Evolutionary conservation across 2,888 invertebrate genomes (phyloP), one percentile per base, ranked within the genome.

Genomic region (Coleophora flavipennella): DNA sequence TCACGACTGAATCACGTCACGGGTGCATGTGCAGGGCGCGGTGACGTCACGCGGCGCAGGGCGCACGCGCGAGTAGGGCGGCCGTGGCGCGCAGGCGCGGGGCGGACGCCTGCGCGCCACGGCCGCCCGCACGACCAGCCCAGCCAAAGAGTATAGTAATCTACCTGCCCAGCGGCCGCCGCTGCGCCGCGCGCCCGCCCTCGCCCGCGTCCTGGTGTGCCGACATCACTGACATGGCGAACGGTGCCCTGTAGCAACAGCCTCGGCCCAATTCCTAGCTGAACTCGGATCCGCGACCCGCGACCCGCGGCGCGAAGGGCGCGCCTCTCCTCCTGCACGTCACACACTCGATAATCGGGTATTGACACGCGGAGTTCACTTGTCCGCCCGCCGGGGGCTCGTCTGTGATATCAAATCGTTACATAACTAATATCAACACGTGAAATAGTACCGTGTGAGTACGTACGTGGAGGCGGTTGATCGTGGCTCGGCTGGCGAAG

Each of bases 81-180:
- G 42, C 33, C 29, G 31, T 11, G 26, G 41, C 28, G 31, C 38
- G 37, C 9, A 33, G n/a, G 38, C 25, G 28, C 32, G 35, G 14
- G 36, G 13, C 20, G 34, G 31, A 36, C 44, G 36, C 31, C 35
- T 35, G 42, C 37, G 42, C 36, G 42, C 13, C 14, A 32, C 31
- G 12, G 31, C 41, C 34, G 14, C 28, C 43, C 37, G 40, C 57
- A 55, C 57, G 53, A 46, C 44, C 48, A 48, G 52, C 43, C 43
- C 46, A 35, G 39, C 49, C 40, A 38, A 35, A 36, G 36, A 28
- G 14, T 13, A 25, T 25, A 35, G 46, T 31, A 13, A 26, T 33
- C 33, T 11, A 14, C 32, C 20, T 4, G 20, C 20, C 36, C 35
- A 29, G 36, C 20, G 41, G 31, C 31, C 31, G 29, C 33, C 41